These are phyloP conservation scores for Tragelaphus strepsiceros DNA, from an alignment of 2,113 vertebrate species.

Conservation along the genomic window DNA sequence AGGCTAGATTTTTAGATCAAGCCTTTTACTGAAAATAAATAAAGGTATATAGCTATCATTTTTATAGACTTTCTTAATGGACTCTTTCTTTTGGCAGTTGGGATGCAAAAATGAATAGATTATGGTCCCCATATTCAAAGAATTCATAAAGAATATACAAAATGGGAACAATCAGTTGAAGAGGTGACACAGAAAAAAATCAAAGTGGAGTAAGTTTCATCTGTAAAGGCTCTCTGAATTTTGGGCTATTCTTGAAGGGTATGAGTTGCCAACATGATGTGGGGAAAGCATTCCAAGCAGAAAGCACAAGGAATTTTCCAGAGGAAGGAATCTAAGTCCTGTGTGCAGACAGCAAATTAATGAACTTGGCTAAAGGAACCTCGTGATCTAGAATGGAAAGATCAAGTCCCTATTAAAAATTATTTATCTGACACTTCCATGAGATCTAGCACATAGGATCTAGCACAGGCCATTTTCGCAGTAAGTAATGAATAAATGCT, in stretches of 20 bases:
- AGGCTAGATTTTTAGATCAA: background rate
- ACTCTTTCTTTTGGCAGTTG: background rate
- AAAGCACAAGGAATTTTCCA: background rate
- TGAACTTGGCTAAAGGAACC: background rate
- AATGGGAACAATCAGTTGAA: background rate
- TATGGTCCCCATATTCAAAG: background rate
- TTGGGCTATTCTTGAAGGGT: background rate
- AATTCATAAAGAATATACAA: background rate
- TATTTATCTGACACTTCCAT: background rate
- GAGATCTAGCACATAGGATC: background rate
- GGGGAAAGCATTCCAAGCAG: background rate
- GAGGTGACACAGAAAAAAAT: background rate
- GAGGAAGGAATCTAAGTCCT: background rate
- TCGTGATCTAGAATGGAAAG: background rate
- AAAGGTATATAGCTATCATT: background rate
- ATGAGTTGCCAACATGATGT: background rate
- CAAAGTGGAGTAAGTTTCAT: background rate
- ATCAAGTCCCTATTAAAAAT: background rate
- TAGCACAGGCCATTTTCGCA: background rate
- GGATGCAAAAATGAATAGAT: background rate
- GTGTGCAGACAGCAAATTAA: background rate
- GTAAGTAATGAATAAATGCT: background rate
- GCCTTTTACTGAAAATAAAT: slow-evolving; percentile 3
- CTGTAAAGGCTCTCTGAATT: background rate
- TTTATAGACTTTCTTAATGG: background rate